Base-by-base conservation (phyloP, 2,888 invertebrate genomes). In the Hypomecis atomaria region DNA sequence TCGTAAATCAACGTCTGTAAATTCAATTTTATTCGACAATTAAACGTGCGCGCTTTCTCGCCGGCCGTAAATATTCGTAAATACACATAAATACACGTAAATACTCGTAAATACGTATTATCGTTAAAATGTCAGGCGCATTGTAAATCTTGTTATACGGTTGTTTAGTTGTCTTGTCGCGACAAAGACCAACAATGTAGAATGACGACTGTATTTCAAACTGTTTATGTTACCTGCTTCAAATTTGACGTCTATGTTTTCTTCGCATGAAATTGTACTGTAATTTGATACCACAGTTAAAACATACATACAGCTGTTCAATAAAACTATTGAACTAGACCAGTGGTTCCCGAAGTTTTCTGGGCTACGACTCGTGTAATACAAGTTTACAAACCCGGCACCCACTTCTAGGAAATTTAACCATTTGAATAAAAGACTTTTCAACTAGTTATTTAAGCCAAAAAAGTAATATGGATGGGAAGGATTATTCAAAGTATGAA, bases 1-100 rank as follows among this genome's bases (percentile, higher is more conserved):
- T 62, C 80, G 76, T 90, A 90, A 89, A 90, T 90, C 90, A 89
- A 77, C 74, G 84, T 82, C 82, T 82, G 86, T 92, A 92, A 92
- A 93, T 91, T 92, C 84, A 88, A 90, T 90, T 92, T 93, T 90
- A 92, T 93, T 88, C 88, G 90, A 88, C 92, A 91, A 92, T 92
- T 89, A 93, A 93, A 91, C 89, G 79, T 84, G 81, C 86, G 85
- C 81, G 88, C 89, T 90, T 91, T 90, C 89, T 85, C 87, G 87
- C 73, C 85, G 81, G 79, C 82, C 86, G 60, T 65, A 65, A 65
- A 64, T 64, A 65, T 58, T 58, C 65, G 85, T 89, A 89, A 90
- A 90, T 89, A 88, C 82, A 78, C 86, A 86, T 90, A 89, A 90
- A 91, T 88, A 87, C 85, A 79, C 88, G 84, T 89, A 92, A 90